These are phyloP conservation scores for Rostratula benghalensis DNA, from an alignment of 2,113 vertebrate species.

Conservation along the genomic window DNA sequence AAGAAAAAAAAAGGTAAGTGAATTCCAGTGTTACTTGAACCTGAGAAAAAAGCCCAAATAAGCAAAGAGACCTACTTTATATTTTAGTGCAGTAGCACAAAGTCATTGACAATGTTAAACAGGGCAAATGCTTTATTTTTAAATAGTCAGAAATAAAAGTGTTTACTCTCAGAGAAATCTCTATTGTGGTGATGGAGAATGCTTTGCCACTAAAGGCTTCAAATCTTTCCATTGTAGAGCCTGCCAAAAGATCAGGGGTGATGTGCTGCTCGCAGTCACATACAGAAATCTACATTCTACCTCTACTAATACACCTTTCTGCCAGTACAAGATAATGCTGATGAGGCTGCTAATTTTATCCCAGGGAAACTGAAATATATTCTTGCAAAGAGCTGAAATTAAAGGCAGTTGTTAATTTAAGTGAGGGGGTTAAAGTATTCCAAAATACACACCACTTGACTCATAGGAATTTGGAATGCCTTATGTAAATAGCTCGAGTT, in stretches of 20 bases:
- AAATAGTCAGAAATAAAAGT: not conserved
- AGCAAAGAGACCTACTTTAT: not conserved
- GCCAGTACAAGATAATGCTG: not conserved
- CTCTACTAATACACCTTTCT: not conserved
- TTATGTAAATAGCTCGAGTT: not conserved
- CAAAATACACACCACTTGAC: not conserved
- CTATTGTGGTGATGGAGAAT: not conserved
- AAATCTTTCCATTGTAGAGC: not conserved
- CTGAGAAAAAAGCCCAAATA: not conserved
- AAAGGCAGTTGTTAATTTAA: slow-evolving; percentile 11
- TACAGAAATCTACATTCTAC: not conserved
- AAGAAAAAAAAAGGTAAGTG: not conserved
- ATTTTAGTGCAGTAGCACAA: not conserved
- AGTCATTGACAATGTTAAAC: not conserved
- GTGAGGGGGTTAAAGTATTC: not conserved
- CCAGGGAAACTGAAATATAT: not conserved
- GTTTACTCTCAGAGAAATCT: not conserved
- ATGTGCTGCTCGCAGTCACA: not conserved
- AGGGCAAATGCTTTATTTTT: not conserved
- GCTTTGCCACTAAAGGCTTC: not conserved
- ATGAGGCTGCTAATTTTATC: not conserved
- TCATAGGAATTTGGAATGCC: not conserved
- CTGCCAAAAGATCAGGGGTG: not conserved
- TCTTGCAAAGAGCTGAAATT: not conserved
- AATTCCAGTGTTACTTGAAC: not conserved